These are phyloP conservation scores for Lasioglossum baleicum DNA, from an alignment of 1,140 invertebrate genomes.

Conservation along the genomic window DNA sequence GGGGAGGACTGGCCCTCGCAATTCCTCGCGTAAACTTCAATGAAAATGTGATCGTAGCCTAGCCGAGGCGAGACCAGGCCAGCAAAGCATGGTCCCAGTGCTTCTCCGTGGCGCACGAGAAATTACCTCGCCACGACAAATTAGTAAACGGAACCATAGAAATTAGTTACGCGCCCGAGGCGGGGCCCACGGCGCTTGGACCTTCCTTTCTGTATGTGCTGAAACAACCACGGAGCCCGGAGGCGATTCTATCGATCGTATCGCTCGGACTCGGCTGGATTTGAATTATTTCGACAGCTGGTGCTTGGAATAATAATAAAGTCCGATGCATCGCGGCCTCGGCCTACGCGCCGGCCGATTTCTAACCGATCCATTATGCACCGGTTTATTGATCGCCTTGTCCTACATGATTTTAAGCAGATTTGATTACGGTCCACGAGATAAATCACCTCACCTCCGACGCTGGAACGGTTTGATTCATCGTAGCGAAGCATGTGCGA, in stretches of 20 bases:
- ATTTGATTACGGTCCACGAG: constrained; percentile 27
- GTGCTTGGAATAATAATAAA: constrained; percentile 44
- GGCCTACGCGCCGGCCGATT: constrained; percentile 11
- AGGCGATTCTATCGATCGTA: constrained; percentile 43
- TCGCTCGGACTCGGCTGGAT: not conserved
- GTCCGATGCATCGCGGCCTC: not conserved
- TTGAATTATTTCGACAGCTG: constrained; percentile 34
- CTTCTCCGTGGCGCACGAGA: constrained; percentile 13
- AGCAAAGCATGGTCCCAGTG: not conserved
- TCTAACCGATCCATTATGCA: constrained; percentile 35
- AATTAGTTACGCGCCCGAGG: constrained; percentile 48
- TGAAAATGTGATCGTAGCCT: constrained; percentile 60
- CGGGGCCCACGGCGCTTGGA: not conserved
- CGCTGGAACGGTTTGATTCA: not conserved
- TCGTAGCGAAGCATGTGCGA: not conserved
- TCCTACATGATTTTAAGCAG: constrained; percentile 40
- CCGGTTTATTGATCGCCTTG: constrained; percentile 29
- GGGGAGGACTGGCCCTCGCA: constrained; percentile 53
- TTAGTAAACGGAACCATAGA: constrained; percentile 54
- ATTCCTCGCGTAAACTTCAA: constrained; percentile 63
- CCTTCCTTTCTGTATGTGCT: constrained; percentile 14
- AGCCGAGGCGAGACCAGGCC: no score
- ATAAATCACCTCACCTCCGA: constrained; percentile 29
- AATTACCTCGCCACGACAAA: constrained; percentile 51
- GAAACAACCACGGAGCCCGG: not conserved